Conservation (phyloP, 2,888 invertebrate species). For the Tyria jacobaeae region DNA sequence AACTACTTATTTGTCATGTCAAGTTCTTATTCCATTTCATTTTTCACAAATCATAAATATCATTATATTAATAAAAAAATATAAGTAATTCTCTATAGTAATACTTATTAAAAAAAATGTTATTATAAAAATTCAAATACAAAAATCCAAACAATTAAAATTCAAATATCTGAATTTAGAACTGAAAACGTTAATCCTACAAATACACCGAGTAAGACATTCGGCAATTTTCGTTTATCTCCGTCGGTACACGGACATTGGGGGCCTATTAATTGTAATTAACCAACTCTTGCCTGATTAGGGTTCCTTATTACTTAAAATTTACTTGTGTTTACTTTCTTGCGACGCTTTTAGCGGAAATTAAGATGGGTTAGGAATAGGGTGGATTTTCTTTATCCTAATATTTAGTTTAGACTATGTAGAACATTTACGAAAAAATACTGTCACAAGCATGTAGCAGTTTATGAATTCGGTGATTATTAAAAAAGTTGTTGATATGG, state of each 20-base stretch:
- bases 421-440: neutral
- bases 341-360: conserved; percentile 64
- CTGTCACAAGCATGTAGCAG: too few species aligned
- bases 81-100: too few species aligned
- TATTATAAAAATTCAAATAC: too few species aligned
- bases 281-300: conserved; percentile 67
- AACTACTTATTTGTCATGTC: too few species aligned
- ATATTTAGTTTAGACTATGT: neutral
- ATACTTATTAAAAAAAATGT: too few species aligned
- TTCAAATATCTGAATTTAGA: neutral
- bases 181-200: neutral
- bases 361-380: conserved; percentile 46
- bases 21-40: too few species aligned
- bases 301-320: conserved; percentile 79
- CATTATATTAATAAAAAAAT: too few species aligned
- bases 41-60: too few species aligned
- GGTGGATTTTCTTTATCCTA: conserved; percentile 49
- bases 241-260: conserved; percentile 47
- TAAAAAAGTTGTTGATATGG: too few species aligned
- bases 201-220: conserved; percentile 34
- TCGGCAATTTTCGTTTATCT: conserved; percentile 36
- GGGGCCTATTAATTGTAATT: conserved; percentile 75
- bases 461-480: too few species aligned
- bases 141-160: too few species aligned
- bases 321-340: conserved; percentile 77